Evolutionary conservation across 2,797 vertebrate genomes (phyloP).

Genomic region (Myotis daubentonii): DNA sequence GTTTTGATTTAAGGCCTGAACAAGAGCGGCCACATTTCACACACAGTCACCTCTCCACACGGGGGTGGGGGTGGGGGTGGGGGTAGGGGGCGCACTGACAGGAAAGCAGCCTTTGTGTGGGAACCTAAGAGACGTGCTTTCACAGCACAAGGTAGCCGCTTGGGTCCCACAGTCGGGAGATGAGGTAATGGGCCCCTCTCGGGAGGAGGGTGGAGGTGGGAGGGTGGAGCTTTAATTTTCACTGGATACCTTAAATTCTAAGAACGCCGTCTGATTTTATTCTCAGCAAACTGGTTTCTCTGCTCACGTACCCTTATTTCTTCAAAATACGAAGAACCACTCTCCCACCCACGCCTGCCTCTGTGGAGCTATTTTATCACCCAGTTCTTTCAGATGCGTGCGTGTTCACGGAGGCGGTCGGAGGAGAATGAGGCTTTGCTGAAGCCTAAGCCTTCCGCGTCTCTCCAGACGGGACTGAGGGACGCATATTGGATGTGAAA

Average conservation of each 20-base stretch:
- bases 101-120: background rate
- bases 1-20: background rate
- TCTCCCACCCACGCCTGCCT: background rate
- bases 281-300: conserved; percentile 45
- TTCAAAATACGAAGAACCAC: background rate
- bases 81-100: background rate
- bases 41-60: background rate
- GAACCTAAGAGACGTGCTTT: background rate
- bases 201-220: background rate
- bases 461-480: background rate
- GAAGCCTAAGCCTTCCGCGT: background rate
- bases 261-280: background rate
- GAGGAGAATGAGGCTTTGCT: background rate
- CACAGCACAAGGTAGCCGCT: background rate
- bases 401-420: background rate
- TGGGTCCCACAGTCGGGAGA: background rate
- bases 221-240: background rate
- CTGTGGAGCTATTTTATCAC: background rate
- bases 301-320: background rate
- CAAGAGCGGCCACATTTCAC: background rate
- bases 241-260: background rate
- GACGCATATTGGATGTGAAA: background rate
- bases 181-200: background rate
- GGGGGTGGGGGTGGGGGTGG: background rate
- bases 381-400: background rate